Conservation (phyloP, 2,888 invertebrate genomes). For the Drosophila formosana region DNA sequence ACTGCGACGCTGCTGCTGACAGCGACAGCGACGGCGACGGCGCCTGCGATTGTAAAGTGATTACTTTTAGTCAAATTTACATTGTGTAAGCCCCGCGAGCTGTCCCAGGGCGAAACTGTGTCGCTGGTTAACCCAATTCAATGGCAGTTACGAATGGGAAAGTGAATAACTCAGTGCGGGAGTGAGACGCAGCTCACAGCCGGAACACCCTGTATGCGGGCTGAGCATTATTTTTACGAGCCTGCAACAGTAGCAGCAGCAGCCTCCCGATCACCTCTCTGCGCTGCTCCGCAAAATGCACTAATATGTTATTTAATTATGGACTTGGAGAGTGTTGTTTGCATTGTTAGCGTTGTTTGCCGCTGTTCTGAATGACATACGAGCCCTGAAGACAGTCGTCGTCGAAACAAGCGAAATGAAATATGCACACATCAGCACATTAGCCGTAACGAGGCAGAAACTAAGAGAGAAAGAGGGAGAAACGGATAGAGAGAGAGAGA, state of each 20-base stretch:
- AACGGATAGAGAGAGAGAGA: neutral
- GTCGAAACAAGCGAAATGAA: constrained; percentile 33
- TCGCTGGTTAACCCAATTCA: constrained; percentile 38
- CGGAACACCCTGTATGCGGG: constrained; percentile 24
- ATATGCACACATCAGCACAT: constrained; percentile 60
- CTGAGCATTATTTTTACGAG: constrained; percentile 1
- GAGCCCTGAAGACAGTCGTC: constrained; percentile 47
- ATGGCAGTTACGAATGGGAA: constrained; percentile 25
- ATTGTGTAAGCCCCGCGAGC: constrained; percentile 32
- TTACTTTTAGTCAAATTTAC: constrained; percentile 64
- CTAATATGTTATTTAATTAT: constrained; percentile 42
- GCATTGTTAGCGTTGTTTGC: constrained; percentile 49
- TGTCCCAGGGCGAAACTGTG: constrained; percentile 28
- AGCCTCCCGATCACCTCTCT: neutral
- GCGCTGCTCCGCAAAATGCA: constrained; percentile 4
- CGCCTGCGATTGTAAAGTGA: constrained; percentile 36
- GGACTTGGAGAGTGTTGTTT: constrained; percentile 43
- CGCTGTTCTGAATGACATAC: constrained; percentile 58
- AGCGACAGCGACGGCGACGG: constrained; percentile 7
- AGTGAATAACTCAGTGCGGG: constrained; percentile 26
- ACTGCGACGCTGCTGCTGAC: constrained; percentile 6
- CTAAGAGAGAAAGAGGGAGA: neutral
- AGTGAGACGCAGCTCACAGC: neutral
- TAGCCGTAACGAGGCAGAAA: constrained; percentile 12
- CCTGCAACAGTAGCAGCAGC: constrained; percentile 20